Conservation (phyloP, 2,888 invertebrate genomes). For the Laothoe populi region DNA sequence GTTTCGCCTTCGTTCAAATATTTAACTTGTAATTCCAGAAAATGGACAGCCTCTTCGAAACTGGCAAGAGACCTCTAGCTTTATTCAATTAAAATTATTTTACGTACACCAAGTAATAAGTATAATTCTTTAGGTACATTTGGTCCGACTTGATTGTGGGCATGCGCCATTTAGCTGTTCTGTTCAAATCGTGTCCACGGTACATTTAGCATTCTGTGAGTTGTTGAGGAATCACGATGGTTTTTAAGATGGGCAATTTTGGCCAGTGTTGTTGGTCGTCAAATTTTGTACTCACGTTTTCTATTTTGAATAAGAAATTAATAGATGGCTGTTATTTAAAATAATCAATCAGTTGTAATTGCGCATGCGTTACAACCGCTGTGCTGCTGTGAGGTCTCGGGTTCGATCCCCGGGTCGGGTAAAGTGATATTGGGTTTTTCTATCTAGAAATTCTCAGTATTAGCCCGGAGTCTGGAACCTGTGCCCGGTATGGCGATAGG, state of each 20-base stretch:
- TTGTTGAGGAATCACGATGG: conserved; percentile 3
- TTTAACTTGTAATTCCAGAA: conserved; percentile 25
- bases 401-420: too few relatives aligned
- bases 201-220: conserved; percentile 1
- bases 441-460: too few relatives aligned
- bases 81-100: conserved; percentile 29
- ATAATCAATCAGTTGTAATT: too few relatives aligned
- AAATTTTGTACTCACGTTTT: neutral
- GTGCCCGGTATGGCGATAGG: too few relatives aligned
- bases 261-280: neutral
- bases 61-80: conserved; percentile 1
- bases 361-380: too few relatives aligned
- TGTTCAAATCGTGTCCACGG: neutral
- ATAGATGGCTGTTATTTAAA: neutral
- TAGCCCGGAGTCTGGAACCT: too few relatives aligned
- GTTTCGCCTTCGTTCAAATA: conserved; percentile 24
- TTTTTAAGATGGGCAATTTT: neutral
- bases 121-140: conserved; percentile 25
- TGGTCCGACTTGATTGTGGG: conserved; percentile 7
- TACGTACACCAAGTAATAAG: neutral
- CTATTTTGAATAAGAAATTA: too few relatives aligned
- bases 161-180: conserved; percentile 4
- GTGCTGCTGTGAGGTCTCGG: too few relatives aligned
- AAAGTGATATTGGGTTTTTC: too few relatives aligned
- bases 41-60: conserved; percentile 15